Conservation (phyloP, 2,888 invertebrate species). For the Parnassius mnemosyne region DNA sequence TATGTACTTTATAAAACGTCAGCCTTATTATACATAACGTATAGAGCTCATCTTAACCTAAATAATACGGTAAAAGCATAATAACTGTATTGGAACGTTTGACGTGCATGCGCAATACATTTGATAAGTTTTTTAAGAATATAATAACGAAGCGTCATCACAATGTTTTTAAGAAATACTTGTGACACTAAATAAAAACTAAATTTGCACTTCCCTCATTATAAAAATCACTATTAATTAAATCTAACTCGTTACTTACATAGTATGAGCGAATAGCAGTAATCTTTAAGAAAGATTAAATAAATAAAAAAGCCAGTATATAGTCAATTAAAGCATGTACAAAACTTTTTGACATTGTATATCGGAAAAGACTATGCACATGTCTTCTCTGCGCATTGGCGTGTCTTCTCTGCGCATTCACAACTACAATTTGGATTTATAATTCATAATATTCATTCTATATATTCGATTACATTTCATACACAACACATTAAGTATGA, state of each 20-base stretch:
- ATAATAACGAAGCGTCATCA: background rate
- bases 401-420: slow-evolving; percentile 14
- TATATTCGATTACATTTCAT: slow-evolving; percentile 4
- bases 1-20: slow-evolving; percentile 43
- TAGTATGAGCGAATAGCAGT: too few species aligned
- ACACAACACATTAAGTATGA: background rate
- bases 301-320: too few species aligned
- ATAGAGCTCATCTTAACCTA: slow-evolving; percentile 29
- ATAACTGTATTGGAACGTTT: slow-evolving; percentile 17
- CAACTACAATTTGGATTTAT: slow-evolving; percentile 4
- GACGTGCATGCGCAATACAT: slow-evolving; percentile 21
- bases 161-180: too few species aligned
- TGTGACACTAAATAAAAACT: slow-evolving; percentile 2
- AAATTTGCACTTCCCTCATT: too few species aligned
- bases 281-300: too few species aligned
- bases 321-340: too few species aligned
- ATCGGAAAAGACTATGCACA: too few species aligned
- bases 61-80: slow-evolving; percentile 34
- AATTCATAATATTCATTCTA: background rate
- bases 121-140: slow-evolving; percentile 19
- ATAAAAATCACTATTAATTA: too few species aligned
- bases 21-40: slow-evolving; percentile 62
- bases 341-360: too few species aligned
- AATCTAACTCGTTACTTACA: too few species aligned
- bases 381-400: slow-evolving; percentile 13